These are phyloP conservation scores for Sebastes fasciatus DNA, from an alignment of 2,113 vertebrate species.

Conservation along the genomic window DNA sequence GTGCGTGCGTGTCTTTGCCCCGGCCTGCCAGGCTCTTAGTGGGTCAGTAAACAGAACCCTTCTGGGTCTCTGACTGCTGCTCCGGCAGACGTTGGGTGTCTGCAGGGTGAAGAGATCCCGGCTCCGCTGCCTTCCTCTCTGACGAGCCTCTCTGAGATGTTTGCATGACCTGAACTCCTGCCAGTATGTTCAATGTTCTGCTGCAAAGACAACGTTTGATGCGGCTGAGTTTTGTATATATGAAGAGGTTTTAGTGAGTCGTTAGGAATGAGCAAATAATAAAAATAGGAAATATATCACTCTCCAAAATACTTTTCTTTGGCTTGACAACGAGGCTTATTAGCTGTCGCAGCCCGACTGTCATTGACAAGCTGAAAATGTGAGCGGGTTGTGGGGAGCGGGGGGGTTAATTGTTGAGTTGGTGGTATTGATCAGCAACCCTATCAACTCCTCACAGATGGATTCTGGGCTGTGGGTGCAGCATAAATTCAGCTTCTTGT, in stretches of 20 bases:
- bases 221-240: neutral
- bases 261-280: neutral
- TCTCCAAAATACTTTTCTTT: neutral
- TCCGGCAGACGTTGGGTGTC: neutral
- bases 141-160: neutral
- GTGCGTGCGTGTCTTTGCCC: no score
- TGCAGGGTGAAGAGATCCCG: constrained; percentile 15
- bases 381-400: neutral
- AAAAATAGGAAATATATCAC: neutral
- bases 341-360: neutral
- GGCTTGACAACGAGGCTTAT: neutral
- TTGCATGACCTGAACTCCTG: constrained; percentile 4
- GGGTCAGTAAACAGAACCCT: constrained; percentile 41
- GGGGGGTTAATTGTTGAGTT: neutral
- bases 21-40: neutral
- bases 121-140: neutral
- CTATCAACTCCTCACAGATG: constrained; percentile 6
- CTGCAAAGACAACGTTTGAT: constrained; percentile 1
- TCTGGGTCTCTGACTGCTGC: constrained; percentile 31
- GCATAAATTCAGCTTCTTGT: neutral
- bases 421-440: constrained; percentile 9
- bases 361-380: neutral
- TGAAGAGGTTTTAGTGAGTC: neutral
- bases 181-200: constrained; percentile 26
- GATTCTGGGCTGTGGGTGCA: neutral